Conservation (phyloP, 1,140 invertebrate species). For the Diorhabda sublineata region DNA sequence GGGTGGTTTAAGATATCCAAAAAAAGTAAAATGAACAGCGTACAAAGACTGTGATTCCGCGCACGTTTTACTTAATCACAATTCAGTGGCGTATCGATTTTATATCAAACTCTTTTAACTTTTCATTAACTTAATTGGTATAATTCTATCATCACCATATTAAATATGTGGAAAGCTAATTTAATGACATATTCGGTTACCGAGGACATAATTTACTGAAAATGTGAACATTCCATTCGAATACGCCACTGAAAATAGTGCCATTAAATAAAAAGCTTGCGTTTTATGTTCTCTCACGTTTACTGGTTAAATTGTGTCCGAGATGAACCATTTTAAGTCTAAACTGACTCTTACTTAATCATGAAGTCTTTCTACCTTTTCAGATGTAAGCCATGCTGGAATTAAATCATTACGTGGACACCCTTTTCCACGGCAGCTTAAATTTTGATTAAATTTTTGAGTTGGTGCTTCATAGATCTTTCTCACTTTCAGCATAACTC, state of each 20-base stretch:
- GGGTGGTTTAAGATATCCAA: slow-evolving; percentile 65
- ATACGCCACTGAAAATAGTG: slow-evolving; percentile 12
- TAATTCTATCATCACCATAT: too few species aligned
- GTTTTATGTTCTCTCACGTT: slow-evolving; percentile 34
- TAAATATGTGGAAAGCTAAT: too few species aligned
- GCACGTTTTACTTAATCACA: slow-evolving; percentile 1
- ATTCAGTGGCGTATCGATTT: slow-evolving; percentile 11
- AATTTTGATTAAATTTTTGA: too few species aligned
- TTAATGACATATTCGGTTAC: slow-evolving; percentile 6
- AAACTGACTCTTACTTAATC: neutral
- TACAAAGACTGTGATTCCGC: slow-evolving; percentile 33
- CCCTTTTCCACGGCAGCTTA: too few species aligned
- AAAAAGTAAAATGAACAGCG: slow-evolving; percentile 56
- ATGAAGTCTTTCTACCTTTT: too few species aligned
- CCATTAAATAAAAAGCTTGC: slow-evolving; percentile 8
- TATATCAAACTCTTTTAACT: neutral
- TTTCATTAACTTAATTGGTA: too few species aligned
- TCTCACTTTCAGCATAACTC: too few species aligned
- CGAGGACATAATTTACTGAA: slow-evolving; percentile 13
- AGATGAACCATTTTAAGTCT: slow-evolving; percentile 28
- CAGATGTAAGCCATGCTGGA: too few species aligned
- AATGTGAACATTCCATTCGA: neutral
- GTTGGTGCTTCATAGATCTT: too few species aligned
- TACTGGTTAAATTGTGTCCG: slow-evolving; percentile 37
- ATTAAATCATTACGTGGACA: too few species aligned